Percentiles rank a stretch among this genome's conserved stretches.
Evolutionary conservation across 2,113 vertebrate genomes (phyloP).

Genomic region (Bubalus kerabau): DNA sequence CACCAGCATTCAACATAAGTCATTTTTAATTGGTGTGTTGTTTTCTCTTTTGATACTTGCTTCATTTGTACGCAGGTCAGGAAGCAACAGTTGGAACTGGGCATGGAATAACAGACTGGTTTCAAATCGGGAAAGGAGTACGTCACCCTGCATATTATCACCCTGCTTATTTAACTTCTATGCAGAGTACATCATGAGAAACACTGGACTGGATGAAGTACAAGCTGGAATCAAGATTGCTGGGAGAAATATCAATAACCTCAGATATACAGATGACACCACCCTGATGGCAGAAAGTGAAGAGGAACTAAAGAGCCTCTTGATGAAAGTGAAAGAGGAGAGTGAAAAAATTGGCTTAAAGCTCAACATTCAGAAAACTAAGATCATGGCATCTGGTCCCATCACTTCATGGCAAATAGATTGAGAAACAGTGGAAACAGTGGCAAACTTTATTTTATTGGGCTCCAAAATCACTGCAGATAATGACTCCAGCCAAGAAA

Average conservation of each 20-base stretch:
- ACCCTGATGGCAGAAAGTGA: not conserved
- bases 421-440: not conserved
- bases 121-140: not conserved
- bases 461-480: not conserved
- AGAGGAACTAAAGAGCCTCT: not conserved
- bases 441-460: not conserved
- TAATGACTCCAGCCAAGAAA: not conserved
- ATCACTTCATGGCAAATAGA: not conserved
- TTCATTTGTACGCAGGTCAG: not conserved
- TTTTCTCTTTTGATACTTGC: not conserved
- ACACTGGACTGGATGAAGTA: not conserved
- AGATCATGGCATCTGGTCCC: not conserved
- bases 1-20: not conserved
- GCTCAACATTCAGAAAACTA: not conserved
- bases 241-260: fast-evolving
- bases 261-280: not conserved
- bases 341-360: not conserved
- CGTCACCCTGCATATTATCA: not conserved
- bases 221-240: not conserved
- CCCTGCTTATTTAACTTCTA: not conserved
- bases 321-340: not conserved
- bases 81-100: not conserved
- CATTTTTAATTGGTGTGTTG: conserved; percentile 1
- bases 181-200: not conserved
- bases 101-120: not conserved